Evolutionary conservation across 2,797 vertebrate species (phyloP).

Genomic region (Microcaecilia unicolor): DNA sequence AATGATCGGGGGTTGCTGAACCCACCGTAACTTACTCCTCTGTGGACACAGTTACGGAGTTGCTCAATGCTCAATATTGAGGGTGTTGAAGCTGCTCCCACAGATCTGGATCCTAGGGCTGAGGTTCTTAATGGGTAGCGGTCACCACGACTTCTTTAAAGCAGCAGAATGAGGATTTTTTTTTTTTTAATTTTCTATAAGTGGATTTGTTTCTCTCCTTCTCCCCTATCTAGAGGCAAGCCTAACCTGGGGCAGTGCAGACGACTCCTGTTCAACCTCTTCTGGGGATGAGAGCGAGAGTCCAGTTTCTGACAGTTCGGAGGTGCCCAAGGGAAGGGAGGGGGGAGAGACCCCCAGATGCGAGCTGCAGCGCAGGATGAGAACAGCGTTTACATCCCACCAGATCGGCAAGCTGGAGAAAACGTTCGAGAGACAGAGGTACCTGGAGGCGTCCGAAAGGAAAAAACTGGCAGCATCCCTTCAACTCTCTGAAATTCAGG

Average conservation of each 20-base stretch:
- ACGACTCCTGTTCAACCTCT: constrained; percentile 6
- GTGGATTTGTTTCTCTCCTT: too few species aligned
- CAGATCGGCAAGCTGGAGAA: constrained; percentile 54
- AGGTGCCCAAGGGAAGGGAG: not conserved
- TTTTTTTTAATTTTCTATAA: too few species aligned
- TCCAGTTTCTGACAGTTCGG: not conserved
- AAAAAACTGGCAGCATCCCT: constrained; percentile 49
- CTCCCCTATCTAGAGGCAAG: too few species aligned
- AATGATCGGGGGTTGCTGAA: too few species aligned
- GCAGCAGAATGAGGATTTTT: too few species aligned
- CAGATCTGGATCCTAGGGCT: too few species aligned
- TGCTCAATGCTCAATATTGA: too few species aligned
- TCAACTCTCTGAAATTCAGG: constrained; percentile 63
- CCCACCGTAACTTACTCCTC: too few species aligned
- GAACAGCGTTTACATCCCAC: constrained; percentile 60
- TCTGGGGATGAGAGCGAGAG: constrained; percentile 33
- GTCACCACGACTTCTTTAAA: too few species aligned
- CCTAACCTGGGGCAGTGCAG: constrained; percentile 10
- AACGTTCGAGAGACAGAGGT: constrained; percentile 54
- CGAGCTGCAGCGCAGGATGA: constrained; percentile 32
- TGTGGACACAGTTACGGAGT: too few species aligned
- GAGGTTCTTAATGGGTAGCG: too few species aligned
- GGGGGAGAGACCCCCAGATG: not conserved
- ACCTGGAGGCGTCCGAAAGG: constrained; percentile 51
- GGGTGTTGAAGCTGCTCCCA: too few species aligned